Percentiles rank a stretch among this genome's conserved stretches.
phyloP scores from a whole-genome alignment of 1,140 invertebrate genomes.

The roundworm (Caenorhabditis elegans) region WBcel235 BX284604.4:1465001-1465500 shows the following conservation, averaged over 20 bases:
- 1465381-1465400: conserved; percentile 54
- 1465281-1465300: conserved; percentile 58
- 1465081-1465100: conserved; percentile 45
- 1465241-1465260: conserved; percentile 53
- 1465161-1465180: conserved; percentile 12
- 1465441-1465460: conserved; percentile 53
- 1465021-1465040: conserved; percentile 51
- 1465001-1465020: conserved; percentile 59
- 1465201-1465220: conserved; percentile 56
- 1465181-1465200: conserved; percentile 54
- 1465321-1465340: conserved; percentile 57
- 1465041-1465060: conserved; percentile 58
- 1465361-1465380: conserved; percentile 54
- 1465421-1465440: conserved; percentile 54
- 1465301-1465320: conserved; percentile 48
- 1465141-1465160: conserved; percentile 50
- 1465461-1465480: conserved; percentile 53
- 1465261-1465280: conserved; percentile 60
- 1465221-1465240: conserved; percentile 53
- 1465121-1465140: conserved; percentile 20
- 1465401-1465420: conserved; percentile 48
- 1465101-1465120: conserved; percentile 36
- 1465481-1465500: conserved; percentile 55
- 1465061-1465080: conserved; percentile 58
- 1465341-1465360: conserved; percentile 53